phyloP scores from a whole-genome alignment of 30 jellyfish, hydroid and myxozoan genomes.

The Aurelia coerulea region DNA sequence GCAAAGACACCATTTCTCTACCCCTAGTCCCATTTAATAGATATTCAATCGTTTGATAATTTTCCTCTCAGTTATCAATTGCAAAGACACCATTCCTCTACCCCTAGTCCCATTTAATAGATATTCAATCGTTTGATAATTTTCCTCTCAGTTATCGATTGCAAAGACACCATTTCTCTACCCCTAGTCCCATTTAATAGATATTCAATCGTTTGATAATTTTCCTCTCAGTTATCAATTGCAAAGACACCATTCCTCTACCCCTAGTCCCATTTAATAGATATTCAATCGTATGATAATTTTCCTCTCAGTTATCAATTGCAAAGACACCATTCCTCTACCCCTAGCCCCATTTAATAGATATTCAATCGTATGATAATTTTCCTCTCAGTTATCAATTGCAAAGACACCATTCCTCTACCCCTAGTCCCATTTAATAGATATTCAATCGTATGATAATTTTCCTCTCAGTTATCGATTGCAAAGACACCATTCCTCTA shows the following conservation, averaged over 20 bases:
- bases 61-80: slow-evolving; percentile 52
- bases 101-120: too few species aligned
- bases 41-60: neutral
- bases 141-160: slow-evolving; percentile 51
- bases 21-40: too few species aligned
- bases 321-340: neutral
- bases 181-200: too few species aligned
- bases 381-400: slow-evolving; percentile 52
- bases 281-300: neutral
- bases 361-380: neutral
- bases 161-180: neutral
- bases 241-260: slow-evolving; percentile 1
- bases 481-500: slow-evolving; percentile 1
- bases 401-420: neutral
- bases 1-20: neutral
- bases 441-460: neutral
- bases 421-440: too few species aligned
- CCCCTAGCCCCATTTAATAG: too few species aligned
- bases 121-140: neutral
- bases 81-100: neutral
- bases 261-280: too few species aligned
- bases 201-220: neutral
- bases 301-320: slow-evolving; percentile 52
- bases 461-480: slow-evolving; percentile 31
- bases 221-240: neutral